phyloP scores from a whole-genome alignment of 2,888 invertebrate genomes.

The Dorcus parallelipipedus region DNA sequence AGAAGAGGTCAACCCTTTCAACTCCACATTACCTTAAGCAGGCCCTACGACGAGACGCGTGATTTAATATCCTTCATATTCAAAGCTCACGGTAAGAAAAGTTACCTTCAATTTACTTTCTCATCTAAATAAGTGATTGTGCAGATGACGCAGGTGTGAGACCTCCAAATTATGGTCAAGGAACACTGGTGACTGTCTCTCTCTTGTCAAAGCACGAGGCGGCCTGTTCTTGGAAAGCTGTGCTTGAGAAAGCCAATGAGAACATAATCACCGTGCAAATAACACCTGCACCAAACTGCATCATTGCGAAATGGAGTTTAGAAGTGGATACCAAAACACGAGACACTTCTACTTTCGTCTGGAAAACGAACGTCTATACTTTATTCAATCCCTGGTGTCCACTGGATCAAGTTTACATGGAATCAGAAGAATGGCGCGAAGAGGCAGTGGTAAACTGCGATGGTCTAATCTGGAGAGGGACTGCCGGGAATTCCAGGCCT shows the following conservation, averaged over 20 bases:
- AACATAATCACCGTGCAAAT: constrained; percentile 57
- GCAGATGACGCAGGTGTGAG: neutral
- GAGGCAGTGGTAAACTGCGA: constrained; percentile 71
- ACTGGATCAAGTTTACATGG: constrained; percentile 69
- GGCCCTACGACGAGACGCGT: constrained; percentile 63
- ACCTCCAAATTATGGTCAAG: constrained; percentile 52
- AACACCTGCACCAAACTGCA: constrained; percentile 60
- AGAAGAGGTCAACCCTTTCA: constrained; percentile 75
- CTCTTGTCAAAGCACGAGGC: constrained; percentile 62
- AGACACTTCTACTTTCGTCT: constrained; percentile 64
- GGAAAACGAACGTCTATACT: constrained; percentile 69
- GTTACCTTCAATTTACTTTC: too few species aligned
- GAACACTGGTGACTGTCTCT: constrained; percentile 72
- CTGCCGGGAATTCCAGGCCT: constrained; percentile 64
- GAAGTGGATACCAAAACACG: constrained; percentile 43
- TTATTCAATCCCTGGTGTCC: constrained; percentile 77
- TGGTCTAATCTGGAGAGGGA: constrained; percentile 73
- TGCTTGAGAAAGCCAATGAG: constrained; percentile 63
- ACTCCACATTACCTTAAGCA: constrained; percentile 63
- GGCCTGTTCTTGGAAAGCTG: constrained; percentile 69
- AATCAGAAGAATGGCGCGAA: constrained; percentile 60
- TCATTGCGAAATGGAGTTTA: constrained; percentile 17
- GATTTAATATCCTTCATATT: constrained; percentile 78
- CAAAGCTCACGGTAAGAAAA: constrained; percentile 56
- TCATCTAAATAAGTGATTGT: too few species aligned